Evolutionary conservation across 2,113 vertebrate genomes (phyloP).

Genomic region (Limanda limanda): DNA sequence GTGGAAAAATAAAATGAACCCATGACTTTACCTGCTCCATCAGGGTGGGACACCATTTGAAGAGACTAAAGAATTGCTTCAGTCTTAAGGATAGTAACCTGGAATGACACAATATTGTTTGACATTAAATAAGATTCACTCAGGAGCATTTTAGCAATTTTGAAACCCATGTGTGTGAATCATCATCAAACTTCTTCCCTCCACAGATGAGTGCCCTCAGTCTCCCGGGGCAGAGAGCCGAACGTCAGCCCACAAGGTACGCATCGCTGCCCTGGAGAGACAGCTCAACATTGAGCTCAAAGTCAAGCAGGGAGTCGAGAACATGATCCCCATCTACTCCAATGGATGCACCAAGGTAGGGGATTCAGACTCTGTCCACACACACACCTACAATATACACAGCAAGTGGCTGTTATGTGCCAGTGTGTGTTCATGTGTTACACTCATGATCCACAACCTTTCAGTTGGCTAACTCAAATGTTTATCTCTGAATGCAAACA

Average conservation of each 20-base stretch:
- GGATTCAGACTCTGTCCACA: not conserved
- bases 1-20: not conserved
- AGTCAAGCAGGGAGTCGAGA: constrained; percentile 92
- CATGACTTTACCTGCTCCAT: not conserved
- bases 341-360: constrained; percentile 89
- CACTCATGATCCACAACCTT: constrained; percentile 24
- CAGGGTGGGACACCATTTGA: not conserved
- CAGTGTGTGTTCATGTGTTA: not conserved
- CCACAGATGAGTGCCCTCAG: constrained; percentile 84
- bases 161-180: constrained; percentile 23
- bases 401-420: not conserved
- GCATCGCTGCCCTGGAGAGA: constrained; percentile 88
- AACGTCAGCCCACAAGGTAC: constrained; percentile 81
- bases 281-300: constrained; percentile 93
- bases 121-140: constrained; percentile 12
- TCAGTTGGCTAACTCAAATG: constrained; percentile 41
- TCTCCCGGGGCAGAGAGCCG: constrained; percentile 82
- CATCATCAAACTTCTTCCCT: constrained; percentile 12
- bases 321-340: constrained; percentile 93
- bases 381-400: constrained; percentile 8
- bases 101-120: constrained; percentile 1
- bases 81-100: not conserved
- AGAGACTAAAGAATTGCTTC: not conserved
- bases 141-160: constrained; percentile 5
- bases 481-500: not conserved